Evolutionary conservation across 1,140 invertebrate genomes (phyloP), one percentile per base, ranked within the genome.

Genomic region (Wasmannia auropunctata): DNA sequence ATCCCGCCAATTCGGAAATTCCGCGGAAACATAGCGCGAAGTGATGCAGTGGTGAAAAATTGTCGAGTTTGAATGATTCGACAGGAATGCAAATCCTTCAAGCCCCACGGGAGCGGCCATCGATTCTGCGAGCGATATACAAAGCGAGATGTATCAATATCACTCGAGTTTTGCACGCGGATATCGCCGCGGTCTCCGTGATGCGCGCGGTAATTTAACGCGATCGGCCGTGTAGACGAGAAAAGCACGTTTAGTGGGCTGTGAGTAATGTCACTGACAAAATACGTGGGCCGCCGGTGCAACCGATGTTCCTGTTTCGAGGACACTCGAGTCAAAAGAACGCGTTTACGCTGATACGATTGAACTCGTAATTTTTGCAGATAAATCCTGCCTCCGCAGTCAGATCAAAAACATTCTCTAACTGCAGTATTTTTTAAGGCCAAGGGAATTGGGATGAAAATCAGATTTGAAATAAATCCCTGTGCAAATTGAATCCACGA

Each of bases 221-320:
- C 51, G 25, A 75, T 76, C 74, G 67, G 56, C 72, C 58, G 43
- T 77, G 43, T 58, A 31, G 25, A 58, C 28, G 67, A 60, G 58
- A 43, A 70, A 86, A 67, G 58, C 51, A 16, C 60, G 87, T 80
- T 88, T 88, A 86, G 67, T 75, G 58, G 62, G 49, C 62, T 56
- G 34, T 70, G 58, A 86, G 51, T 76, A 51, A 88, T 86, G 69
- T 77, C 65, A 60, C 40, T 60, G 37, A 40, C 58, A 54, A 86
- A 88, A 60, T 69, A 54, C 49, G 37, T 74, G 37, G 65, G 25
- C 51, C 65, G 25, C 51, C 65, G 60, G 19, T 79, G 60, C 76
- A 49, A 28, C 28, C 25, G 34, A 81, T 43, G 67, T 49, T 81
- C 19, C n/a, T 34, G 25, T 46, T 81, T 83, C 25, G 51, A 83